phyloP scores from a whole-genome alignment of 2,888 invertebrate species.

The Sycophila texana region DNA sequence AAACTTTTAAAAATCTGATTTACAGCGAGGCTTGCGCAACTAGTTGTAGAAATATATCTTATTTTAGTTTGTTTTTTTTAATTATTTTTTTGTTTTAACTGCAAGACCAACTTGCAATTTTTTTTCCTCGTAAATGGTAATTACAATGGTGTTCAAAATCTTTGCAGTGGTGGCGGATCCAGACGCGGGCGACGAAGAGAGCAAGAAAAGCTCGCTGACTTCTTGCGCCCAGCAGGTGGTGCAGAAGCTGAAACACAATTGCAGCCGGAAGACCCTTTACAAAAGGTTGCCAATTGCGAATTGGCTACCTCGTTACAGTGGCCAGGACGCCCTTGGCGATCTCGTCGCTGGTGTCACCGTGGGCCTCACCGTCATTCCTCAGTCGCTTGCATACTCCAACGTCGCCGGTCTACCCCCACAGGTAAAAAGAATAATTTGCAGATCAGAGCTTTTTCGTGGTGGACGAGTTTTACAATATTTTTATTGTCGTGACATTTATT shows the following conservation, averaged over 20 bases:
- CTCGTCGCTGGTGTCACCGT: conserved; percentile 94
- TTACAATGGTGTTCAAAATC: too few species aligned
- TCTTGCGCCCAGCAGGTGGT: conserved; percentile 74
- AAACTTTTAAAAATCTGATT: too few species aligned
- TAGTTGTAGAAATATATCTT: too few species aligned
- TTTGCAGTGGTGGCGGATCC: conserved; percentile 67
- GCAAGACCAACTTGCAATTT: too few species aligned
- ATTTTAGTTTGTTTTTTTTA: too few species aligned
- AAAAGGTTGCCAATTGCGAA: conserved; percentile 84
- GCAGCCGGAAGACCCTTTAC: conserved; percentile 84
- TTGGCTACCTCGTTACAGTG: conserved; percentile 88
- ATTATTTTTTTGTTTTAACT: too few species aligned
- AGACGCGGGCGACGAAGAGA: conserved; percentile 47
- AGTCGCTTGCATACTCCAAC: conserved; percentile 88
- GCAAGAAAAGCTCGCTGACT: conserved; percentile 65
- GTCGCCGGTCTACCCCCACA: conserved; percentile 87
- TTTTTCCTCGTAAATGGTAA: not conserved
- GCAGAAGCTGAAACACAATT: conserved; percentile 76
- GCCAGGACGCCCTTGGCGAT: conserved; percentile 87
- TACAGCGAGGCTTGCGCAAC: too few species aligned
- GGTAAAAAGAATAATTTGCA: conserved; percentile 73
- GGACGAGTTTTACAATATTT: too few species aligned
- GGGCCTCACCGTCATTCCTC: conserved; percentile 94
- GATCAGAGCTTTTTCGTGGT: too few species aligned
- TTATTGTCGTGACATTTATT: too few species aligned